Conservation (phyloP, 2,797 vertebrate species). For the Salmo trutta region DNA sequence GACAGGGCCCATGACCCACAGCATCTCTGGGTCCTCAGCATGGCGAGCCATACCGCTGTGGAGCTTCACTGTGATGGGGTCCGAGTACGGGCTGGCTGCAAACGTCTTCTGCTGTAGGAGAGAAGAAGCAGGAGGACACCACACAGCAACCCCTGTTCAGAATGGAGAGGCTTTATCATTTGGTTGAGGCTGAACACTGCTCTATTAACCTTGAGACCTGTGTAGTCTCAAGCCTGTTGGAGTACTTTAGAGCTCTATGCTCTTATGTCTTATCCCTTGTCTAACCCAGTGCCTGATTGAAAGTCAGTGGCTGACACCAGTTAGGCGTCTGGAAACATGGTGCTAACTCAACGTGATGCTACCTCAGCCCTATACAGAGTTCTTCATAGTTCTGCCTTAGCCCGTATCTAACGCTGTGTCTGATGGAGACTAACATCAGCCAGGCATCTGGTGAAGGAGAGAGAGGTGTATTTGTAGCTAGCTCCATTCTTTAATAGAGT, state of each 20-base stretch:
- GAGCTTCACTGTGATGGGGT: slow-evolving; percentile 84
- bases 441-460: not conserved
- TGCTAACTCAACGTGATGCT: not conserved
- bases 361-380: not conserved
- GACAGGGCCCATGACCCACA: slow-evolving; percentile 98
- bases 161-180: not conserved
- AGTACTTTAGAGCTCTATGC: not conserved
- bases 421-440: not conserved
- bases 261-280: not conserved
- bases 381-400: not conserved
- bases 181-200: not conserved
- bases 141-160: not conserved
- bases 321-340: not conserved
- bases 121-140: not conserved
- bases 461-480: not conserved
- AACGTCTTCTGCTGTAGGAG: slow-evolving; percentile 80
- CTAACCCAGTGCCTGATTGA: not conserved
- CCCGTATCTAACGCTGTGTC: not conserved
- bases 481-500: not conserved
- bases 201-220: not conserved
- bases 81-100: slow-evolving; percentile 90
- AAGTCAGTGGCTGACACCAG: not conserved
- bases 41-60: slow-evolving; percentile 75
- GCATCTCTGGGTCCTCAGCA: slow-evolving; percentile 92
- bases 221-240: not conserved